Base-by-base conservation (phyloP, 1,140 invertebrate species). In the Belonocnema kinseyi region DNA sequence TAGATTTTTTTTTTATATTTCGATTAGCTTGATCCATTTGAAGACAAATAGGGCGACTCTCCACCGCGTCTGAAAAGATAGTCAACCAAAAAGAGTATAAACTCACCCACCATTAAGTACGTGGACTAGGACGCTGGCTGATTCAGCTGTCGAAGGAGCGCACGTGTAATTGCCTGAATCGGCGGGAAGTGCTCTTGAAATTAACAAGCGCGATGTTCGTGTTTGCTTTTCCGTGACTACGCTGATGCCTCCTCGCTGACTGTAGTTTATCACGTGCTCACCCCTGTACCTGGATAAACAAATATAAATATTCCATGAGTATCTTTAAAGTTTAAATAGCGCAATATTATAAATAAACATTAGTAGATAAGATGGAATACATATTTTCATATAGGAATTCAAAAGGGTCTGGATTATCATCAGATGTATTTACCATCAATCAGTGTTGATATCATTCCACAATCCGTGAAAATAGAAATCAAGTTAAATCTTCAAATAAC, bases 141-240 rank as follows among this genome's bases (percentile, higher is more conserved):
- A 92, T 74, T 93, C 92, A 17, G 92, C 92, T 75, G 93, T 93
- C 61, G 92, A 91, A 50, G 96, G 95, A 13, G 95, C 94, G 87
- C 96, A 97, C 10, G 96, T 97, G 90, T 97, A 97, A 92, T 97
- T 97, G 19, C 96, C 96, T 10, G 96, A 96, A 90, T 97, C 96
- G 79, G 93, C 92, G 19, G 95, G 93, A 71, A 94, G 91, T 46
- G 96, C 96, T 80, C 95, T 93, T 19, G 95, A 95, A 86, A 98
- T 97, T 75, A 97, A 93, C 83, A 97, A 93, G 80, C 95, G 93
- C 78, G 96, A 97, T 76, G 96, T 97, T 75, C 96, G 93, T 46
- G 95, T 97, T 80, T 96, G 94, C 86, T 97, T 96, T 86, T 97
- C 96, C 1, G 96, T 97, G 26, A 97, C 94, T 26, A 97, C 96